Base-by-base conservation (phyloP, 2,888 invertebrate genomes). In the Hirtodrosophila cameraria region DNA sequence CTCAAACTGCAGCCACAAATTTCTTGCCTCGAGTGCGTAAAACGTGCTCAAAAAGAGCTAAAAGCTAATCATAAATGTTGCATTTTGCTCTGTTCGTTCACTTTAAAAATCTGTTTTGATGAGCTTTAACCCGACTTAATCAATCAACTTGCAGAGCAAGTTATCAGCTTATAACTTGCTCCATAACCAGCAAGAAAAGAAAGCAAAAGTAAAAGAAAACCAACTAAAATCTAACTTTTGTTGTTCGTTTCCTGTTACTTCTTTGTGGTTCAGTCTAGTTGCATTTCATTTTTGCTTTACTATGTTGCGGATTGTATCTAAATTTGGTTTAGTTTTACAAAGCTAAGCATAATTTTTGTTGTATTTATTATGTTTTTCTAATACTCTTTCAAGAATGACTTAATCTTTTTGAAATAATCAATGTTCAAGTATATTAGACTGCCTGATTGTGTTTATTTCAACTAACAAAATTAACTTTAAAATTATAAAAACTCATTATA, bases 91-190 rank as follows among this genome's bases (percentile, higher is more conserved):
- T 20, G 12, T 43, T 25, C 27, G 33, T 16, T 42, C 20, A 12
- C 31, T 25, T 27, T 15, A 12, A 20, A 46, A 54, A 60, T 61
- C 71, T 28, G 52, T 55, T 61, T 55, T 52, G n/a, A 55, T 39
- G 61, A 60, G 55, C 46, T 66, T 55, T 52, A 66, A 55, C 48
- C 61, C 66, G 38, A 61, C 61, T n/a, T 69, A 71, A 69, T 71
- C 71, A 69, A 69, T 69, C 71, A 71, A 69, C 52, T 69, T 61
- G 25, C 61, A 55, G 61, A 71, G 54, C 55, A 42, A 61, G 60
- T 71, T 66, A 70, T 69, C 65, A 65, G 65, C 66, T 54, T 60
- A 48, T 50, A 61, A 70, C 49, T 60, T 55, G 71, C 33, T 12
- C 13, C 31, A 25, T n/a, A 38, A 53, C 9, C 16, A 27, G 13